Evolutionary conservation across 2,797 vertebrate species (phyloP), one percentile per base, ranked within the genome.

Genomic region (Adrianichthys oophorus): DNA sequence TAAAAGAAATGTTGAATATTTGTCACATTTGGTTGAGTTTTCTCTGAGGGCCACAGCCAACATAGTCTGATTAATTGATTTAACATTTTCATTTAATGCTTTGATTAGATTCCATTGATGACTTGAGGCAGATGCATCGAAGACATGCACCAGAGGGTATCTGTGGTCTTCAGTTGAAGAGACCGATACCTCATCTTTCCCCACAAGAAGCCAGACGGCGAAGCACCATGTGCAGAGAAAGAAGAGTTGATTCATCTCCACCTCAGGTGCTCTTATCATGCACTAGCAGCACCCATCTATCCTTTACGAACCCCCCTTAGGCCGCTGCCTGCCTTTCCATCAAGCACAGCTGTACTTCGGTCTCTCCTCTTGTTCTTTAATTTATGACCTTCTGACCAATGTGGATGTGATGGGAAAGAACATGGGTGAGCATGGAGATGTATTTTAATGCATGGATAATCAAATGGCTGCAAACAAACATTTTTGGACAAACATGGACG

Each of bases 261-360:
- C 66, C 48, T 76, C 72, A 73, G 73, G 76, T 68, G 72, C 44
- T 51, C 71, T 85, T 82, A 83, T 86, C 84, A 69, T 15, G n/a
- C 65, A 65, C 60, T 50, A 56, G 74, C 82, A 84, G 79, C 66
- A 76, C 29, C 62, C 56, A 44, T 64, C 41, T 57, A 26, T 62
- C 71, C 79, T 79, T 76, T 72, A 21, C 67, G 73, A 75, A 76
- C 59, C 46, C 51, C 59, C 70, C 26, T 32, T 1, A 1, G 70
- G 46, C 48, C 67, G 49, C 56, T 65, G 17, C 51, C 53, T 65
- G 59, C 61, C 48, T 65, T 57, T 62, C 59, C 41, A 51, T 66
- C 68, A 66, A 48, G 26, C 12, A 1, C 48, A 10, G 6, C 57
- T 54, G 65, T 23, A 6, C 57, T 29, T 50, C 64, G 26, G 17